phyloP scores from a whole-genome alignment of 2,797 vertebrate genomes.

The Sebastes paucispinis region DNA sequence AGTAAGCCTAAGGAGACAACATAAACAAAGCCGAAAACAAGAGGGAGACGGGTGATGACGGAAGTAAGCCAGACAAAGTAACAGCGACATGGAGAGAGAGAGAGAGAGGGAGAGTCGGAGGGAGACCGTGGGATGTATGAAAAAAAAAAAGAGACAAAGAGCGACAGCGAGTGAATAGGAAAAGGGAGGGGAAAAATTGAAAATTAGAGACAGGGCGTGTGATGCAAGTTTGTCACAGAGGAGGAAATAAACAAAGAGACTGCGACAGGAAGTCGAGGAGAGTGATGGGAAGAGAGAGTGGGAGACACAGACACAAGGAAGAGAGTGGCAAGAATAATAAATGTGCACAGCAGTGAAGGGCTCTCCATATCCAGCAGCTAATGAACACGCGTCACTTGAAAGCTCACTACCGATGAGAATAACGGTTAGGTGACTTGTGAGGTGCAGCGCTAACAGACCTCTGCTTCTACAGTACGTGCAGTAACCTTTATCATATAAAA shows the following conservation, averaged over 20 bases:
- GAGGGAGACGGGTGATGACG: slow-evolving; percentile 39
- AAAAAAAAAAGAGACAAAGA: slow-evolving; percentile 25
- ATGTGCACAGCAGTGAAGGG: slow-evolving; percentile 14
- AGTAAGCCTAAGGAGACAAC: slow-evolving; percentile 49
- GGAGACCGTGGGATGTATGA: slow-evolving; percentile 7
- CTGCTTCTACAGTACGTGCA: not conserved
- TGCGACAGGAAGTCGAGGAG: slow-evolving; percentile 39
- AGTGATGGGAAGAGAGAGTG: slow-evolving; percentile 43
- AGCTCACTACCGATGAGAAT: slow-evolving; percentile 26
- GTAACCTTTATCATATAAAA: slow-evolving; percentile 4
- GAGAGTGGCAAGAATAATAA: slow-evolving; percentile 48
- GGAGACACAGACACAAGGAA: slow-evolving; percentile 20
- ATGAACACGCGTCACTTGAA: slow-evolving; percentile 41
- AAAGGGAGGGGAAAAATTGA: slow-evolving; percentile 31
- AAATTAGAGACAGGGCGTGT: slow-evolving; percentile 56
- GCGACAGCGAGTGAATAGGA: slow-evolving; percentile 27
- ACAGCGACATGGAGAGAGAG: slow-evolving; percentile 10
- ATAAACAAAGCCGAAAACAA: slow-evolving; percentile 51
- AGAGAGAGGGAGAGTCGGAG: slow-evolving; percentile 1
- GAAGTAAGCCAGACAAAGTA: slow-evolving; percentile 61
- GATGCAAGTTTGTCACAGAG: slow-evolving; percentile 59
- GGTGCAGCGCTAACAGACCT: not conserved
- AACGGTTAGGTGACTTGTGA: slow-evolving; percentile 15
- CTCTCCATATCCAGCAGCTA: slow-evolving; percentile 20
- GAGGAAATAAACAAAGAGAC: slow-evolving; percentile 54